Evolutionary conservation across 1,140 invertebrate species (phyloP), one percentile per base, ranked within the genome.

Genomic region (Halictus rubicundus): DNA sequence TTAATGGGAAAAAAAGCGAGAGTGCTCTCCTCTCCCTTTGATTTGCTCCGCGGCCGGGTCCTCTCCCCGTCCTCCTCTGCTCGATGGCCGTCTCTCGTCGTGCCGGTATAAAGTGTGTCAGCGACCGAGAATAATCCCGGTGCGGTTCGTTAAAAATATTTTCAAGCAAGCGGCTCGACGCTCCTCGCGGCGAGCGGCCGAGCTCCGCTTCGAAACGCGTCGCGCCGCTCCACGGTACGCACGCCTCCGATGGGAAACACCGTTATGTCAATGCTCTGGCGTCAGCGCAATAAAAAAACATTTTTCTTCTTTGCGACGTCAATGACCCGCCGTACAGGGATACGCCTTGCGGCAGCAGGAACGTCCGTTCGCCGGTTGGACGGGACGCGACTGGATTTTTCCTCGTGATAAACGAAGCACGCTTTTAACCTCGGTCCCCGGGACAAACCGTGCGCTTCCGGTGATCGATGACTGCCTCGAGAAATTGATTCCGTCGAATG

Each of bases 101-200:
- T 10, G 25, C 23, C 37, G 39, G 39, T 21, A n/a, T n/a, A 69
- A 76, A 76, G 65, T 76, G 74, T 76, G 74, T 76, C 74, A 59
- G 65, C 52, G 74, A 76, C 63, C 66, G 74, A 76, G 69, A 76
- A 76, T 76, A 76, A 76, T 76, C 74, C 32, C 27, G 1, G 52
- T 9, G 37, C 25, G 64, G 73, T 68, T 76, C 39, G 74, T 76
- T 76, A 68, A 69, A 76, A 76, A 76, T 69, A 69, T 60, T 68
- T 76, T 60, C 65, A 46, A 76, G 39, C 65, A 46, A 76, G 39
- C 54, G 37, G 39, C 23, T 37, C 39, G 42, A 9, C 12, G 42
- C 12, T 12, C 6, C 52, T 8, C 7, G 8, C 5, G 10, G 10
- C 2, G 10, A 2, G 1, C 42, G 42, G 9, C 2, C 12, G 9